Percentiles rank a stretch among this genome's conserved stretches.
Conservation (phyloP, 1,140 invertebrate species). For the Drosophila miranda region DNA sequence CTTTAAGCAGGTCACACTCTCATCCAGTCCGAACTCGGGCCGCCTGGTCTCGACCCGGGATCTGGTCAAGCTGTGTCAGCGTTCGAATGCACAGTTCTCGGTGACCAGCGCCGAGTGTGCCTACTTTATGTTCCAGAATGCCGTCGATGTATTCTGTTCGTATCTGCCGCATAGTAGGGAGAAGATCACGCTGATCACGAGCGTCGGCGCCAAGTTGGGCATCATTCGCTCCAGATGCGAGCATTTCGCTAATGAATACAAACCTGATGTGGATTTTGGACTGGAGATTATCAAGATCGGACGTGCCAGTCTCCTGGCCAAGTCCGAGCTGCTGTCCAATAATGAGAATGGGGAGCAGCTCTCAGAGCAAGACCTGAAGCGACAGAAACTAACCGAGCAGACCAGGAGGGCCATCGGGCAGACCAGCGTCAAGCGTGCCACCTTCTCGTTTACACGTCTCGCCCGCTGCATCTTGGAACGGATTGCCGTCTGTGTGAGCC, state of each 20-base stretch:
- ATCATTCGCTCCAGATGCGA: slow-evolving; percentile 92
- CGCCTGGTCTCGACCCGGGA: slow-evolving; percentile 92
- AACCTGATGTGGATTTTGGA: slow-evolving; percentile 87
- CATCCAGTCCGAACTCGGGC: slow-evolving; percentile 76
- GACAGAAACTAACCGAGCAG: slow-evolving; percentile 54
- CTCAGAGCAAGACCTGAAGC: slow-evolving; percentile 46
- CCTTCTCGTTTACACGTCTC: slow-evolving; percentile 92
- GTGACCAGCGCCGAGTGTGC: slow-evolving; percentile 89
- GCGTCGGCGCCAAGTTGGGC: slow-evolving; percentile 91
- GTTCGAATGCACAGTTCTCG: slow-evolving; percentile 89
- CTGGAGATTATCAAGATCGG: slow-evolving; percentile 84
- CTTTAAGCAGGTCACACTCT: slow-evolving; percentile 57
- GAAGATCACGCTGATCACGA: slow-evolving; percentile 86
- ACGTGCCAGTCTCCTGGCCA: slow-evolving; percentile 83
- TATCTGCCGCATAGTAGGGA: slow-evolving; percentile 84
- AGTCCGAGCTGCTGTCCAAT: slow-evolving; percentile 25
- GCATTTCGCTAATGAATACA: slow-evolving; percentile 90
- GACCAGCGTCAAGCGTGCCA: slow-evolving; percentile 82
- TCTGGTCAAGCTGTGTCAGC: slow-evolving; percentile 95
- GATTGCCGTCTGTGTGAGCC: slow-evolving; percentile 90
- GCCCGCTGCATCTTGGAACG: slow-evolving; percentile 93
- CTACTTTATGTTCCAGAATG: slow-evolving; percentile 93
- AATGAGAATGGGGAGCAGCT: slow-evolving; percentile 9
- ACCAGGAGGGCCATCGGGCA: slow-evolving; percentile 31
- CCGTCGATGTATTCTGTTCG: slow-evolving; percentile 94